These are phyloP conservation scores for Nephila pilipes DNA, from an alignment of 1,140 invertebrate genomes.

Conservation along the genomic window DNA sequence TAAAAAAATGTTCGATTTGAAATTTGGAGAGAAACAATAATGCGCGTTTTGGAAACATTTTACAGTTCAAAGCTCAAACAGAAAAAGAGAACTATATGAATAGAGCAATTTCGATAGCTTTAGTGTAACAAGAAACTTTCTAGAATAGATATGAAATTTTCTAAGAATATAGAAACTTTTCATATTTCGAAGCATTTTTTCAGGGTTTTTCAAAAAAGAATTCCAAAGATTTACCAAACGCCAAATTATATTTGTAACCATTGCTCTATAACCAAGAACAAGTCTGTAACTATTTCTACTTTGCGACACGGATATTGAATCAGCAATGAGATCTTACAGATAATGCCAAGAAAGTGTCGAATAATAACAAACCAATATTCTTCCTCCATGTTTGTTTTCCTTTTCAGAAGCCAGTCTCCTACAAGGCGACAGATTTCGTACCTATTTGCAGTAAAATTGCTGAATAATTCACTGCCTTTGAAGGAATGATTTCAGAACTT, in stretches of 20 bases:
- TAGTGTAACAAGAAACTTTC: no score
- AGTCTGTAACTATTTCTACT: constrained; percentile 42
- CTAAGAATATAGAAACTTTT: no score
- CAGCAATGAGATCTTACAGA: constrained; percentile 26
- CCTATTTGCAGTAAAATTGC: neutral
- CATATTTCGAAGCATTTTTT: no score
- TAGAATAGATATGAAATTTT: no score
- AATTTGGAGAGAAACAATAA: no score
- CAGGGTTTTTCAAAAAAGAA: no score
- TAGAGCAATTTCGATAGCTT: no score
- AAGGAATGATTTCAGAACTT: neutral
- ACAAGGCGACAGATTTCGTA: neutral
- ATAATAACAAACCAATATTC: constrained; percentile 44
- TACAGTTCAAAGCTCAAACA: no score
- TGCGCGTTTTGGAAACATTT: no score
- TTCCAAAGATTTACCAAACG: no score
- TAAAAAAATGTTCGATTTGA: no score
- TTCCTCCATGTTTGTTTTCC: constrained; percentile 19
- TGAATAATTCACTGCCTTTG: constrained; percentile 51
- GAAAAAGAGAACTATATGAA: no score
- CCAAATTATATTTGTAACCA: neutral
- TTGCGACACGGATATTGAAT: neutral
- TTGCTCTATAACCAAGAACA: neutral
- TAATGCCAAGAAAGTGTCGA: neutral
- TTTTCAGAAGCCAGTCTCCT: neutral